Percentiles rank a stretch among this genome's conserved stretches.
Evolutionary conservation across 2,797 vertebrate species (phyloP).

Genomic region (Takifugu ocellatus): DNA sequence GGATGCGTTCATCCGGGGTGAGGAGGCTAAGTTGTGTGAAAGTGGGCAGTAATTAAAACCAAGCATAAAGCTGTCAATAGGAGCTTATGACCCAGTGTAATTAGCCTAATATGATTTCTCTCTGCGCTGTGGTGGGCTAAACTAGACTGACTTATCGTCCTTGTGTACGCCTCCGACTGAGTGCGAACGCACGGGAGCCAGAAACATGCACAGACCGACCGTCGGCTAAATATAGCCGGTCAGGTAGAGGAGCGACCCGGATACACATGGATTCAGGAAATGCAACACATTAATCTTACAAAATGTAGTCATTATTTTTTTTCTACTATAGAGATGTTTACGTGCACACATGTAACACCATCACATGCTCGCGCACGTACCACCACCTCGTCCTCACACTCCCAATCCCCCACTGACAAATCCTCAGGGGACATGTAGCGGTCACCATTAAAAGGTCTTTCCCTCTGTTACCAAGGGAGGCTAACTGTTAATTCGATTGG

Average conservation of each 20-base stretch:
- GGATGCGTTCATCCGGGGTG: slow-evolving; percentile 68
- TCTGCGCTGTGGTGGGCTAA: slow-evolving; percentile 59
- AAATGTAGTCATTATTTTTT: slow-evolving; percentile 7
- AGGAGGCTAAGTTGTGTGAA: slow-evolving; percentile 79
- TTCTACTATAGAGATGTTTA: slow-evolving; percentile 17
- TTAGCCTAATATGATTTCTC: slow-evolving; percentile 79
- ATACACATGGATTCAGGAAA: slow-evolving; percentile 15
- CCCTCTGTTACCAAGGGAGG: slow-evolving; percentile 84
- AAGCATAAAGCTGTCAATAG: slow-evolving; percentile 82
- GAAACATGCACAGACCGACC: slow-evolving; percentile 40
- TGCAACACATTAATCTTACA: slow-evolving; percentile 9
- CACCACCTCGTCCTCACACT: slow-evolving; percentile 60
- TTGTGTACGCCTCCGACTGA: slow-evolving; percentile 60
- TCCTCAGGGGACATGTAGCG: slow-evolving; percentile 87
- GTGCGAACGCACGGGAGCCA: slow-evolving; percentile 34
- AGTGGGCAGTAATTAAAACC: slow-evolving; percentile 81
- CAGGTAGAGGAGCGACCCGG: slow-evolving; percentile 2
- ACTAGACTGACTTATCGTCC: slow-evolving; percentile 67
- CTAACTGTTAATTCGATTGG: slow-evolving; percentile 97
- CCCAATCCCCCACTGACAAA: slow-evolving; percentile 64
- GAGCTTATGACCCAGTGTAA: slow-evolving; percentile 77
- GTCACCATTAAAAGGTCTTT: slow-evolving; percentile 98
- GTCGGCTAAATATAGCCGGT: slow-evolving; percentile 41
- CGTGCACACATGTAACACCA: slow-evolving; percentile 13
- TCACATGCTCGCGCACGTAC: slow-evolving; percentile 26